Conservation (phyloP, 1,140 invertebrate genomes). For the Macrostomum lignano region DNA sequence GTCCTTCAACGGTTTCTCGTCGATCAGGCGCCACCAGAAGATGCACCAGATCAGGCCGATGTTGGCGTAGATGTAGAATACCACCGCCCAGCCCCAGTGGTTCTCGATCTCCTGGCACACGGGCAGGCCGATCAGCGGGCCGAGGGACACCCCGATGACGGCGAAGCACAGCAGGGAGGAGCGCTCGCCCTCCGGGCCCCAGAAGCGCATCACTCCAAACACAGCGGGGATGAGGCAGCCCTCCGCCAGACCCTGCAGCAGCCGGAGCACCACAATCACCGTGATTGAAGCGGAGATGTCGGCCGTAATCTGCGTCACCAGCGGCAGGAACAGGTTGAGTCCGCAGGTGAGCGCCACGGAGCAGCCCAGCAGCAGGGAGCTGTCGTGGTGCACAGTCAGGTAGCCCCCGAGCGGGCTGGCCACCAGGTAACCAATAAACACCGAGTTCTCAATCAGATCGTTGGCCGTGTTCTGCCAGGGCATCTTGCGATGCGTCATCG, state of each 20-base stretch:
- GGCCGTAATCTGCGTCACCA: background rate
- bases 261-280: conserved; percentile 3
- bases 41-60: conserved; percentile 6
- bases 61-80: conserved; percentile 6
- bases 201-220: conserved; percentile 5
- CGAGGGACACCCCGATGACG: conserved; percentile 4
- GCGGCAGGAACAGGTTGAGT: conserved; percentile 3
- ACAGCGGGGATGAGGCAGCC: conserved; percentile 5
- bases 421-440: conserved; percentile 5
- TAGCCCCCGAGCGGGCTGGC: conserved; percentile 3
- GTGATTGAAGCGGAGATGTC: conserved; percentile 3
- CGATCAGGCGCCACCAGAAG: conserved; percentile 6
- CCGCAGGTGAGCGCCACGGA: conserved; percentile 4
- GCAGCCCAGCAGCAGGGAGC: conserved; percentile 2
- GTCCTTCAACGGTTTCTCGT: conserved; percentile 2
- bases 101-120: conserved; percentile 5
- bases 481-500: background rate
- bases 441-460: conserved; percentile 5
- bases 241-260: conserved; percentile 6
- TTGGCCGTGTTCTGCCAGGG: conserved; percentile 2
- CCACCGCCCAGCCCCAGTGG: conserved; percentile 6
- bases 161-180: conserved; percentile 3
- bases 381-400: conserved; percentile 4
- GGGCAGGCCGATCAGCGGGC: conserved; percentile 5
- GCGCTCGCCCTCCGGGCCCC: conserved; percentile 1